A percentile compares a stretch with the other conserved stretches of the same genome.
These are phyloP conservation scores for Pelosia muscerda DNA, from an alignment of 2,888 invertebrate genomes.

Conservation along the genomic window DNA sequence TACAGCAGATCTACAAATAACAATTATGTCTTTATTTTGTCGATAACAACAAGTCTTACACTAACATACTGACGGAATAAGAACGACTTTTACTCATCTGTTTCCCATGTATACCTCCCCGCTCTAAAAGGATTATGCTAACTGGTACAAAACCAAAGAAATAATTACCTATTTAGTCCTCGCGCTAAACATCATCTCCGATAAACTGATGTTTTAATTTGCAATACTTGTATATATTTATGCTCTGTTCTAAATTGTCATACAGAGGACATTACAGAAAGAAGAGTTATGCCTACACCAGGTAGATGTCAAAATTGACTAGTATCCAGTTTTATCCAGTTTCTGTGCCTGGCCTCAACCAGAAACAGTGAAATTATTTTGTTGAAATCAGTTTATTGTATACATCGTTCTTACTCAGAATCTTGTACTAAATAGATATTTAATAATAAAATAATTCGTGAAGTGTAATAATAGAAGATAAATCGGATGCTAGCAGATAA, in stretches of 20 bases:
- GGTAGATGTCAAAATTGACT: too few species aligned
- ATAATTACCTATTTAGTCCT: neutral
- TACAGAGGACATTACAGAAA: too few species aligned
- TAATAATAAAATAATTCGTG: neutral
- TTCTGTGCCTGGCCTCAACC: too few species aligned
- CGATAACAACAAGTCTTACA: conserved; percentile 1
- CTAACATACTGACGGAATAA: neutral
- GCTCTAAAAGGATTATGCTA: neutral
- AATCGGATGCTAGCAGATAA: conserved; percentile 1
- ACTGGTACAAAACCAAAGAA: neutral
- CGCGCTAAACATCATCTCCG: neutral
- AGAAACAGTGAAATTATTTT: too few species aligned
- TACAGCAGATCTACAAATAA: conserved; percentile 27
- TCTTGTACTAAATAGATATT: neutral
- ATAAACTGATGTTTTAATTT: neutral
- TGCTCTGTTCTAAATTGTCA: neutral
- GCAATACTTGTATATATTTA: neutral
- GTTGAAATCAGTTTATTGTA: too few species aligned
- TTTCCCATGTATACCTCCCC: neutral
- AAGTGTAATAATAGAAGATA: neutral
- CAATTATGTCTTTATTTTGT: conserved; percentile 20
- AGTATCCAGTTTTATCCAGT: too few species aligned
- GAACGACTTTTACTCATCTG: neutral
- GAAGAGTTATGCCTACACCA: too few species aligned
- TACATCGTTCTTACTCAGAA: neutral